These are phyloP conservation scores for Drosophila pallidifrons DNA, from an alignment of 1,140 invertebrate species.

Conservation along the genomic window DNA sequence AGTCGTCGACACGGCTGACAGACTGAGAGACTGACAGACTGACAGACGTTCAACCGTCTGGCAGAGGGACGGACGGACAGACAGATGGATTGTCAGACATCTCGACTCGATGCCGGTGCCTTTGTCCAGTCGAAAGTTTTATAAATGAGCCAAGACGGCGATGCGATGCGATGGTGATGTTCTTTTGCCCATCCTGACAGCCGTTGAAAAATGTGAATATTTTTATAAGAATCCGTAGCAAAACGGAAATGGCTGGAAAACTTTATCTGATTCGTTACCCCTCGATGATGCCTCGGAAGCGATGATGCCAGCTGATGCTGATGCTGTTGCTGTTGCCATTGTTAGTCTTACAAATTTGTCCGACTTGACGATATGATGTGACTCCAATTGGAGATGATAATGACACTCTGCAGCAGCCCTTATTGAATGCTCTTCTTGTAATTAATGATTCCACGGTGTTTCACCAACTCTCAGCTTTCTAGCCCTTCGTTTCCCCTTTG, in stretches of 20 bases:
- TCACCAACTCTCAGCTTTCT: not conserved
- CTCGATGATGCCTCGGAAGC: constrained; percentile 7
- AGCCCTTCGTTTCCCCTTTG: constrained; percentile 16
- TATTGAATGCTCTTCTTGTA: constrained; percentile 51
- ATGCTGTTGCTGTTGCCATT: constrained; percentile 15
- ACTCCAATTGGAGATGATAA: constrained; percentile 14
- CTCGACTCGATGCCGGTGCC: not conserved
- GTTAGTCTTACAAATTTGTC: constrained; percentile 66
- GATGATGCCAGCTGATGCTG: constrained; percentile 21
- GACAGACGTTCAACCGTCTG: constrained; percentile 21
- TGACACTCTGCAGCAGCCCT: constrained; percentile 24
- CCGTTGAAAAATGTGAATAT: constrained; percentile 68
- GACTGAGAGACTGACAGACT: constrained; percentile 13
- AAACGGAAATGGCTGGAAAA: constrained; percentile 58
- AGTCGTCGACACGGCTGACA: constrained; percentile 38
- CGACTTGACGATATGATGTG: constrained; percentile 59
- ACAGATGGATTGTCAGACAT: constrained; percentile 2
- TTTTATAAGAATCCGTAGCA: constrained; percentile 51
- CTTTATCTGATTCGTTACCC: constrained; percentile 65
- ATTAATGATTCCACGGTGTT: constrained; percentile 60
- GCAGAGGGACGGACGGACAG: constrained; percentile 1
- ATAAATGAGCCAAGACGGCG: constrained; percentile 46
- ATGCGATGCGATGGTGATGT: constrained; percentile 31
- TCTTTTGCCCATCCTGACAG: constrained; percentile 16
- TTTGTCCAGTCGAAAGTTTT: constrained; percentile 45